Percentiles rank a stretch among this genome's conserved stretches.
Evolutionary conservation across 2,113 vertebrate species (phyloP).

Genomic region (Oncorhynchus nerka): DNA sequence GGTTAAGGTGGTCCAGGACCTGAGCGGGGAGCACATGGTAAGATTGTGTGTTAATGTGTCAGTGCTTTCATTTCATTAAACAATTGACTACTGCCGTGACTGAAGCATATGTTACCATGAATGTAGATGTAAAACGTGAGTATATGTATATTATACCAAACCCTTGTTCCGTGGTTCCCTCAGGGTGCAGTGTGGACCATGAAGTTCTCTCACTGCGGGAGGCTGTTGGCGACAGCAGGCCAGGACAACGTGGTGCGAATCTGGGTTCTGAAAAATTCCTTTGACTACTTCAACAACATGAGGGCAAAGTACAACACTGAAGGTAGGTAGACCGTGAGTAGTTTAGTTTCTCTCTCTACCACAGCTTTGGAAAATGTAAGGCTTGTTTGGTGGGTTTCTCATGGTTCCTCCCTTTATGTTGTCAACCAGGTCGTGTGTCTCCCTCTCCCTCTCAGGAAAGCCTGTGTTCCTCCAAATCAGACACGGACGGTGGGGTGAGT

Average conservation of each 20-base stretch:
- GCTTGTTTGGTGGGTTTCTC: not conserved
- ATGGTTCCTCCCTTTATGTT: not conserved
- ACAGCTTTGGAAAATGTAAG: not conserved
- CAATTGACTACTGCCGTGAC: not conserved
- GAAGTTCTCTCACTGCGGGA: slow-evolving; percentile 98
- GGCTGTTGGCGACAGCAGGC: slow-evolving; percentile 93
- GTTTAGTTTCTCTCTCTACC: not conserved
- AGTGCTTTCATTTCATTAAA: no score
- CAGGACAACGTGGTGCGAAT: slow-evolving; percentile 97
- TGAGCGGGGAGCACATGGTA: slow-evolving; percentile 98
- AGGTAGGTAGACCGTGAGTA: slow-evolving; percentile 70
- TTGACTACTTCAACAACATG: slow-evolving; percentile 99
- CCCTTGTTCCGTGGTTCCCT: slow-evolving; percentile 27
- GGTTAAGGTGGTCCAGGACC: slow-evolving; percentile 95
- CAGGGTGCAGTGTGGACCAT: slow-evolving; percentile 99
- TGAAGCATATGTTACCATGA: not conserved
- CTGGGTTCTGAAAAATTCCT: slow-evolving; percentile 96
- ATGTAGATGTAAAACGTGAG: not conserved
- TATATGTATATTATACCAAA: not conserved
- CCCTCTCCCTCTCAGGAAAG: slow-evolving; percentile 99
- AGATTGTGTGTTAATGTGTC: slow-evolving; percentile 25
- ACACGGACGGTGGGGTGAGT: slow-evolving; percentile 88
- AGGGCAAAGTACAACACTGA: slow-evolving; percentile 98
- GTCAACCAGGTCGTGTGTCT: slow-evolving; percentile 88
- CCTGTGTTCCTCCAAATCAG: slow-evolving; percentile 95